Conservation (phyloP, 2,113 vertebrate species). For the Platichthys flesus region DNA sequence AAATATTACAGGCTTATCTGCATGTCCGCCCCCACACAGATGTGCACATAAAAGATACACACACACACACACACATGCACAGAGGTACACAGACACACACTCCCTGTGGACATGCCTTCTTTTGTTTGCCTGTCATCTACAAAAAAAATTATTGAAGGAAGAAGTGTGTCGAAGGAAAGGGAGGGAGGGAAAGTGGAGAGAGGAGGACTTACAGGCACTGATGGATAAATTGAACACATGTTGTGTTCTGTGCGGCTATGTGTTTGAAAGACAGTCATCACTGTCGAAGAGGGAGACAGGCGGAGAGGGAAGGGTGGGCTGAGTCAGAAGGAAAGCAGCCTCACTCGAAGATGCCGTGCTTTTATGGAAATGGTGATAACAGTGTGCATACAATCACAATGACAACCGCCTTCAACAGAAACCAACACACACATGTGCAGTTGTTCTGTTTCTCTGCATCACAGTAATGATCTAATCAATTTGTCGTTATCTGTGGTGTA, state of each 20-base stretch:
- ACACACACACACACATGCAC: neutral
- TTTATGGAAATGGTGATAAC: slow-evolving; percentile 9
- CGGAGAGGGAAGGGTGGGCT: slow-evolving; percentile 5
- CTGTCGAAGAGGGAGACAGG: slow-evolving; percentile 36
- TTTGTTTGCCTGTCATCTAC: slow-evolving; percentile 60
- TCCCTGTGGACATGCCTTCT: slow-evolving; percentile 46
- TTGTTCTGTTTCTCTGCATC: neutral
- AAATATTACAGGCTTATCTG: slow-evolving; percentile 72
- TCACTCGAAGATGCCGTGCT: slow-evolving; percentile 5
- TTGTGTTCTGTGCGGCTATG: slow-evolving; percentile 41
- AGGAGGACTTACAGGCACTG: slow-evolving; percentile 52
- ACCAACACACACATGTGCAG: slow-evolving; percentile 1
- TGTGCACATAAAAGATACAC: slow-evolving; percentile 18
- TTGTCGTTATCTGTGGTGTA: slow-evolving; percentile 17
- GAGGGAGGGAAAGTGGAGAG: slow-evolving; percentile 10
- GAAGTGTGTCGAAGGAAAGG: slow-evolving; percentile 21
- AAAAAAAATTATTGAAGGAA: slow-evolving; percentile 28
- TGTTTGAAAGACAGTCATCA: slow-evolving; percentile 58
- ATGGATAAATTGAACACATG: slow-evolving; percentile 68
- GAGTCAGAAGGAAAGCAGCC: slow-evolving; percentile 18
- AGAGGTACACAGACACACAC: slow-evolving; percentile 9
- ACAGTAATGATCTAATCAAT: slow-evolving; percentile 27
- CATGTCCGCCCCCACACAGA: slow-evolving; percentile 49
- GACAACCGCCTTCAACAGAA: neutral
- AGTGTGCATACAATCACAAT: neutral